Base-by-base conservation (phyloP, 35 echinoderm and acorn worm species). In the Strongylocentrotus purpuratus region DNA sequence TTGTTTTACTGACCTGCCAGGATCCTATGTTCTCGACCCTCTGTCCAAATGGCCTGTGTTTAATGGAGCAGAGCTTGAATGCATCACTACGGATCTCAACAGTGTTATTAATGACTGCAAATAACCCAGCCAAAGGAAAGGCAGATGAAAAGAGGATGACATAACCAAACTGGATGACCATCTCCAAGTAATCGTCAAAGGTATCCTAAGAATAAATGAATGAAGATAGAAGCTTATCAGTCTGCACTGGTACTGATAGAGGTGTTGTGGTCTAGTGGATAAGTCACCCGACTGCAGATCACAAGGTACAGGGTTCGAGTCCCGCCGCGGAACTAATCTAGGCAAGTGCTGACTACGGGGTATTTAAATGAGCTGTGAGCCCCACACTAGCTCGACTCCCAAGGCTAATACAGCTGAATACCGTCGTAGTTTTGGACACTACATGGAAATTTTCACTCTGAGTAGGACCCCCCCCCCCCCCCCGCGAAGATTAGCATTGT, bases 161-260 rank as follows among this genome's bases (percentile, higher is more conserved):
- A 45, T 99, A 99, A 48, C 97, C 97, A 98, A 99, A 99, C 96
- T 99, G 98, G 78, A 99, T 99, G 28, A 99, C 97, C 97, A 99
- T 98, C 95, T 99, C 98, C 12, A 99, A 93, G 94, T 97, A 99
- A 71, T 99, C 98, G 31, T 98, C 95, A 96, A 99, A 99, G 4
- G 98, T 99, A 96, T 97, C 98, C 98, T 99, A 87, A 32, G 20
- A 87, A 86, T 86, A 4, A 18, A 0, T 28, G 20, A 33, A 89
- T 31, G 41, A 89, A 15, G 45, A 33, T 89, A 46, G 33, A 7
- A 86, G 28, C 9, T 86, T 31, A 33, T 31, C 22, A 86, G 15
- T 31, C 85, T 86, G 85, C 85, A 31, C 9, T 33, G 7, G 85
- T 20, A 86, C n/a, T 55, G 50, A 55, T 14, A n/a, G n/a, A n/a